Conservation (phyloP, 35 echinoderm and acorn worm genomes). For the Acanthaster planci region DNA sequence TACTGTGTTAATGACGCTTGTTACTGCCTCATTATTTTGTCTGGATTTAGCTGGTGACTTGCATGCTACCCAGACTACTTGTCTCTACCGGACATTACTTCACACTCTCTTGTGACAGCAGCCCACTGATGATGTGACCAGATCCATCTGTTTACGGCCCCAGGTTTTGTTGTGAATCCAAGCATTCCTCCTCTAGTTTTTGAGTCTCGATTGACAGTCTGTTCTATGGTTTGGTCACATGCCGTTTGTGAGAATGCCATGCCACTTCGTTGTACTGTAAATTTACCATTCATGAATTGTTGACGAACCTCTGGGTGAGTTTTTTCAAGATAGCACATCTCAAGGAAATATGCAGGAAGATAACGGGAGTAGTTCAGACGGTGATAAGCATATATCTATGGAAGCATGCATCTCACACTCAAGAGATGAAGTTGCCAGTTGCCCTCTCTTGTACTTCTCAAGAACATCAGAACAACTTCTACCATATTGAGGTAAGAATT, state of each 20-base stretch:
- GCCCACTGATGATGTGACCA: constrained; percentile 59
- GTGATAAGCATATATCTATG: constrained; percentile 64
- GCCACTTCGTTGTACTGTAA: constrained; percentile 56
- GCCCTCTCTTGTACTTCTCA: constrained; percentile 52
- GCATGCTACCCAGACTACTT: neutral
- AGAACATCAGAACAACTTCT: constrained; percentile 52
- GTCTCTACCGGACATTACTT: constrained; percentile 73
- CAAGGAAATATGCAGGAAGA: constrained; percentile 52
- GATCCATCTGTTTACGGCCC: constrained; percentile 61
- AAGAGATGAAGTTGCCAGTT: constrained; percentile 67
- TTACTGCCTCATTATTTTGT: constrained; percentile 36
- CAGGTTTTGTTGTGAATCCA: constrained; percentile 62
- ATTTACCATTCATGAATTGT: constrained; percentile 21
- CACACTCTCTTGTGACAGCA: constrained; percentile 58
- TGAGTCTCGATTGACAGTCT: constrained; percentile 48
- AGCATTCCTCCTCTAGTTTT: constrained; percentile 64
- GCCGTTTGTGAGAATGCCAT: constrained; percentile 34
- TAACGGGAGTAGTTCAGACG: constrained; percentile 58
- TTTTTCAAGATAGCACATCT: constrained; percentile 33
- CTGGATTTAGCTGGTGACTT: neutral
- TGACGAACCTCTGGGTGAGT: constrained; percentile 33
- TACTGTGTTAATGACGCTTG: constrained; percentile 3
- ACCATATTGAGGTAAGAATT: constrained; percentile 63
- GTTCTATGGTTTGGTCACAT: constrained; percentile 58
- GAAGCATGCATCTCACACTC: constrained; percentile 33